These are phyloP conservation scores for Aspidoscelis tigris DNA, from an alignment of 2,113 vertebrate genomes.

Conservation along the genomic window DNA sequence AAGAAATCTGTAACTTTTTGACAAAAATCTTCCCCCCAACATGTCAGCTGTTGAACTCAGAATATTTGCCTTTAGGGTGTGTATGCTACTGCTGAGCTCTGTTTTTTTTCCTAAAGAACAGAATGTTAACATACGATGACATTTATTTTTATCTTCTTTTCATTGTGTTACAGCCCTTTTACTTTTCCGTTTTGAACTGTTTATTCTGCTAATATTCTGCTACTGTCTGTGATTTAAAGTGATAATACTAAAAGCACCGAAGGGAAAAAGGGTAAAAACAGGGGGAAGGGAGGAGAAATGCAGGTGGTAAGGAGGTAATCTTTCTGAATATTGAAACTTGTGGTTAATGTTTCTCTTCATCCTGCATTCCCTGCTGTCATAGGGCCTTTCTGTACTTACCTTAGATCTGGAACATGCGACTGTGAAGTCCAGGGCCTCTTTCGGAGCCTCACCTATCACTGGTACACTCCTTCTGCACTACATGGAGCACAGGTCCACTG, in stretches of 20 bases:
- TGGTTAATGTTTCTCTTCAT: not conserved
- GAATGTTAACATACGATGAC: not conserved
- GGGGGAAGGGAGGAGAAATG: conserved; percentile 24
- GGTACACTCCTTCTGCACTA: too few species aligned
- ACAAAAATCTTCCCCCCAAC: too few species aligned
- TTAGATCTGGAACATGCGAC: too few species aligned
- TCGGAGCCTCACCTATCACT: too few species aligned
- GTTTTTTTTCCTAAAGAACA: too few species aligned
- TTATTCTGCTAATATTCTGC: not conserved
- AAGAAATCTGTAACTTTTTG: too few species aligned
- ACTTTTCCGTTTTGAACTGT: not conserved
- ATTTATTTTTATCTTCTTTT: not conserved
- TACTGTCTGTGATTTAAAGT: conserved; percentile 37
- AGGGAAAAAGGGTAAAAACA: not conserved
- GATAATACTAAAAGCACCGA: conserved; percentile 5
- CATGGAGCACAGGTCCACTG: too few species aligned
- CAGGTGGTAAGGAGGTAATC: not conserved
- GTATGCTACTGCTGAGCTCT: too few species aligned
- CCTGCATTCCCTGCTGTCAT: conserved; percentile 29
- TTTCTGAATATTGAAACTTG: too few species aligned
- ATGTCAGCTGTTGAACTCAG: too few species aligned
- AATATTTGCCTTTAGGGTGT: too few species aligned
- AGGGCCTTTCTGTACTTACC: not conserved
- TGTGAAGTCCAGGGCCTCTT: too few species aligned
- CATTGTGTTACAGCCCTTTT: not conserved